Base-by-base conservation (phyloP, 2,888 invertebrate species). In the Agrotis clavis region DNA sequence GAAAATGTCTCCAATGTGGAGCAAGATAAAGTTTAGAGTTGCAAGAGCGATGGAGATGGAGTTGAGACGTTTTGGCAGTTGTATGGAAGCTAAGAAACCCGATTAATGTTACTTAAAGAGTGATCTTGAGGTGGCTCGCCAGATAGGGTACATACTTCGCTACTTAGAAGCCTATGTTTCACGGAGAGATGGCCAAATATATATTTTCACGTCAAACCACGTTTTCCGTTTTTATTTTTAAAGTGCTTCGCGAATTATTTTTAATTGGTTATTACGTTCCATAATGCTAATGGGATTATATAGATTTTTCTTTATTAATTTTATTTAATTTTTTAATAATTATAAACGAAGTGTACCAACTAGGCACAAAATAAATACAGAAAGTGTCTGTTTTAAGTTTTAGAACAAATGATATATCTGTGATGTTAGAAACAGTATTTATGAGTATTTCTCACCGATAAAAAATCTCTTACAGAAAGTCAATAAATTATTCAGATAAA, bases 71-170 rank as follows among this genome's bases (percentile, higher is more conserved):
- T 88, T 85, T 78, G 19, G 59, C 60, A 63, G 65, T 65, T 71
- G 60, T 67, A 59, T 54, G 19, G 60, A 88, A 87, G 90, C 91
- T 90, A 74, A 85, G 86, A 84, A 86, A 84, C 81, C 90, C 95
- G 93, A 96, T 96, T 96, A 95, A 96, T 96, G 96, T 96, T 94
- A 95, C 95, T 96, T 95, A 95, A 93, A 92, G 91, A 88, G 90
- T 87, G 92, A 93, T 92, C 92, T 91, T 87, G 92, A 92, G 92
- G 91, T 93, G 91, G 89, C 90, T 90, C 82, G 86, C 83, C 75
- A 90, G 93, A 93, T 94, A 92, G 92, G 87, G 89, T 94, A 96
- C 96, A 96, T 93, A 94, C 92, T 94, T 95, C 94, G 91, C 92
- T 93, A 95, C 96, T 96, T 95, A 95, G 94, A 87, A 87, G 90